A percentile compares a stretch with the other conserved stretches of the same genome.
Conservation (phyloP, 2,113 vertebrate genomes). For the Oncorhynchus keta region DNA sequence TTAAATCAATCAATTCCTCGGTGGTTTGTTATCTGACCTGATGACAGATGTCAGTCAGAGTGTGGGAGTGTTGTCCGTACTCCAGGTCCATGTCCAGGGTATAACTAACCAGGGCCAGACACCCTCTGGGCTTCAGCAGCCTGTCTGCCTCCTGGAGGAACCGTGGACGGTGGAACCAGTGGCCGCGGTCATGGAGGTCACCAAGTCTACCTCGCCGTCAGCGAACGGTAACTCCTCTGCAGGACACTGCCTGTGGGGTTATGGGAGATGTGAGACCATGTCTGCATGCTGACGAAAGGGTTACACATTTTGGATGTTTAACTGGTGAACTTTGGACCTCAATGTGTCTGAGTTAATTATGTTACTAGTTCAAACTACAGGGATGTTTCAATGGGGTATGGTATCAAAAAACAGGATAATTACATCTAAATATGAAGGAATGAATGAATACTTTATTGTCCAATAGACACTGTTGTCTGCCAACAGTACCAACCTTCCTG, state of each 20-base stretch:
- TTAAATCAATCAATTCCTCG: not conserved
- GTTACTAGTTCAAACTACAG: not conserved
- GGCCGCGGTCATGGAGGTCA: slow-evolving; percentile 71
- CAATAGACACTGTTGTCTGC: not conserved
- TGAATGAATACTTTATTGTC: not conserved
- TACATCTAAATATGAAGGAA: too few relatives aligned
- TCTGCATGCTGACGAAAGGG: not conserved
- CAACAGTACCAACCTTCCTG: not conserved
- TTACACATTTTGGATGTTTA: not conserved
- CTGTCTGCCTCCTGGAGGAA: slow-evolving; percentile 72
- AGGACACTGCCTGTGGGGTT: slow-evolving; percentile 54
- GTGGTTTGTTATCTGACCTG: slow-evolving; percentile 63
- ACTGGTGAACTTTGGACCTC: too few relatives aligned
- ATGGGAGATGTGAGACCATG: not conserved
- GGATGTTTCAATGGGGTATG: not conserved
- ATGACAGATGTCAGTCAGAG: slow-evolving; percentile 62
- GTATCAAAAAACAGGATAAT: not conserved
- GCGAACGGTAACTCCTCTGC: slow-evolving; percentile 74
- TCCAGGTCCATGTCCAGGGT: slow-evolving; percentile 60
- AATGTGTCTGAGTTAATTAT: too few relatives aligned
- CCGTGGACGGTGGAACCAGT: slow-evolving; percentile 73
- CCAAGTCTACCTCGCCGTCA: slow-evolving; percentile 62
- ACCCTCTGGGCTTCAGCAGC: slow-evolving; percentile 71
- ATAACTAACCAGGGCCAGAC: slow-evolving; percentile 74
- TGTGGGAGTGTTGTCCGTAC: slow-evolving; percentile 52